A percentile compares a stretch with the other conserved stretches of the same genome.
Evolutionary conservation across 1,140 invertebrate species (phyloP).

Genomic region (Drosophila hydei): DNA sequence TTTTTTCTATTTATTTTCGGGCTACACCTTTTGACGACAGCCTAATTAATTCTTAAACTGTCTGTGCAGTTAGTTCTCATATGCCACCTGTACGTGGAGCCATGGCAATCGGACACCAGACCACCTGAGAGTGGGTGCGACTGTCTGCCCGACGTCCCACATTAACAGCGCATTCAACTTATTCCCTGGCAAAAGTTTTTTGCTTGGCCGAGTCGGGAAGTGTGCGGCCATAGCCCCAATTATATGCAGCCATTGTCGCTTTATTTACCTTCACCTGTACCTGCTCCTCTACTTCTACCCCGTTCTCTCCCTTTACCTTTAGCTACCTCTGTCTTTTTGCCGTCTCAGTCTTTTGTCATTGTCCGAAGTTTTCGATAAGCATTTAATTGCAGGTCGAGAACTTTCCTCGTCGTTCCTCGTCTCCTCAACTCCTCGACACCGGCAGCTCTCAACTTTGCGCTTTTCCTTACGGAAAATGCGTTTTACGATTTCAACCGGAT

Average conservation of each 20-base stretch:
- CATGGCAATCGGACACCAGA: neutral
- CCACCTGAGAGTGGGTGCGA: neutral
- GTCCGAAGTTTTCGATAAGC: slow-evolving; percentile 74
- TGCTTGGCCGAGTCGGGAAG: neutral
- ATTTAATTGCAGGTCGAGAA: slow-evolving; percentile 78
- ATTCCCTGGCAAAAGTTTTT: slow-evolving; percentile 18
- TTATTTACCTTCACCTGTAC: neutral
- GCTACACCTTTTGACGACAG: slow-evolving; percentile 11
- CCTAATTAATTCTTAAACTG: slow-evolving; percentile 48
- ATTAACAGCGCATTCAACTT: slow-evolving; percentile 20
- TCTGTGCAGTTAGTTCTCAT: slow-evolving; percentile 15
- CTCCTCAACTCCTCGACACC: slow-evolving; percentile 11
- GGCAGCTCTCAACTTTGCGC: slow-evolving; percentile 3
- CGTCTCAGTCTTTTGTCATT: slow-evolving; percentile 4
- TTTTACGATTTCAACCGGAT: slow-evolving; percentile 75
- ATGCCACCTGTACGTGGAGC: slow-evolving; percentile 11
- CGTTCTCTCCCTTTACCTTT: slow-evolving; percentile 39
- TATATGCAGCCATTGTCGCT: slow-evolving; percentile 62
- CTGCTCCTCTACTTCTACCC: slow-evolving; percentile 36
- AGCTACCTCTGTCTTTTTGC: neutral
- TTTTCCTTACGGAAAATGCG: slow-evolving; percentile 54
- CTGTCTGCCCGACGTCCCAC: slow-evolving; percentile 6
- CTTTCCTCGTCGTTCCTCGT: too few species aligned
- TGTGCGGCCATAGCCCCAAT: slow-evolving; percentile 48
- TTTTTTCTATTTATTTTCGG: slow-evolving; percentile 5